These are phyloP conservation scores for Pangasius mekongensis DNA, from an alignment of 2,797 vertebrate species.

Conservation along the genomic window DNA sequence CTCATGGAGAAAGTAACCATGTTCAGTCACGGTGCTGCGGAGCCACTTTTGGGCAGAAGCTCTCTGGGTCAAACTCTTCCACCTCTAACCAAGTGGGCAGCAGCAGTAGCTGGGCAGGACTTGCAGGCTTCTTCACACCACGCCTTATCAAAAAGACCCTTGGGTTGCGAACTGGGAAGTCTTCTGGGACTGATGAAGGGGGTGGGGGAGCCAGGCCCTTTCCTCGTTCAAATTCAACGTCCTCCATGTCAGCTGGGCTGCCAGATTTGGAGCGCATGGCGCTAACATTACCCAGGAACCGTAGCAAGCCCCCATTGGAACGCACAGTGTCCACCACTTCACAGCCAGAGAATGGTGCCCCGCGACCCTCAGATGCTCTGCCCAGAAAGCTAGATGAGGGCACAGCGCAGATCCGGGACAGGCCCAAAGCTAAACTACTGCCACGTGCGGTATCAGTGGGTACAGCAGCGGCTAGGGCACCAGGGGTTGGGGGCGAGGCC, in stretches of 20 bases:
- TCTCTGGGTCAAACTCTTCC: slow-evolving; percentile 73
- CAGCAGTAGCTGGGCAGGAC: slow-evolving; percentile 88
- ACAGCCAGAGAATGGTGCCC: slow-evolving; percentile 85
- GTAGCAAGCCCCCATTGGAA: slow-evolving; percentile 91
- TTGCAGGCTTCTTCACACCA: slow-evolving; percentile 97
- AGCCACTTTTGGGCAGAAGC: slow-evolving; percentile 88
- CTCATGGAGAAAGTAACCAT: slow-evolving; percentile 86
- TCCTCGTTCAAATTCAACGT: slow-evolving; percentile 97
- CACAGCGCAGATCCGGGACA: slow-evolving; percentile 87
- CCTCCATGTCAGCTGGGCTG: slow-evolving; percentile 96
- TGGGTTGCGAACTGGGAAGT: slow-evolving; percentile 91
- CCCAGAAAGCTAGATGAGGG: slow-evolving; percentile 89
- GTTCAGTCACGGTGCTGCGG: slow-evolving; percentile 89
- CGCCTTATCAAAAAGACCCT: slow-evolving; percentile 98
- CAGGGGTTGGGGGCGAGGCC: slow-evolving; percentile 75
- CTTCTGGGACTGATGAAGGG: slow-evolving; percentile 82
- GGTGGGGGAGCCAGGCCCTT: slow-evolving; percentile 79
- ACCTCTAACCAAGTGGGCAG: slow-evolving; percentile 76
- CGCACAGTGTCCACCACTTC: slow-evolving; percentile 89
- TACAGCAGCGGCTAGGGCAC: slow-evolving; percentile 69
- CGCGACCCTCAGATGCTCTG: slow-evolving; percentile 77
- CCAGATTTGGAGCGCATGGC: slow-evolving; percentile 96
- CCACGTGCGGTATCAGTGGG: slow-evolving; percentile 76
- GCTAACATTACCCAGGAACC: slow-evolving; percentile 95
- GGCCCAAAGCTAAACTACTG: slow-evolving; percentile 94